Evolutionary conservation across 2,113 vertebrate species (phyloP).

Genomic region (Peromyscus leucopus): DNA sequence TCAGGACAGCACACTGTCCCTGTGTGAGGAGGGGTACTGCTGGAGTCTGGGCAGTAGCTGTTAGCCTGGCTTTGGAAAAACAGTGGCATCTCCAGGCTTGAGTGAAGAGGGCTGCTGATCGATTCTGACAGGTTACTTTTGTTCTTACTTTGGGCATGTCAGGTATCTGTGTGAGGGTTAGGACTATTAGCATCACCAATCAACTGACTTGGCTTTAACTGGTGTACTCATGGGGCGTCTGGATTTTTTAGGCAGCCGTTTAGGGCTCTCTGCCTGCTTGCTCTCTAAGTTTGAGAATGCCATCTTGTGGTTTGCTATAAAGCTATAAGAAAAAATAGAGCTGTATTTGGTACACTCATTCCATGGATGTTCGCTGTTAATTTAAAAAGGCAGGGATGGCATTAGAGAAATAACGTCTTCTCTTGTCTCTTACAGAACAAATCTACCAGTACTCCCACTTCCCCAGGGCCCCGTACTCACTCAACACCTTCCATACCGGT

Average conservation of each 20-base stretch:
- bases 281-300: background rate
- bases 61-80: background rate
- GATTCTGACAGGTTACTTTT: background rate
- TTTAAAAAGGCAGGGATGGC: background rate
- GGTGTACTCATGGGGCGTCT: background rate
- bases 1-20: background rate
- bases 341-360: background rate
- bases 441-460: conserved; percentile 90
- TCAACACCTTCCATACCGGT: conserved; percentile 93
- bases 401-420: background rate
- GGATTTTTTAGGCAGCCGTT: background rate
- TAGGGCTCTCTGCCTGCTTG: background rate
- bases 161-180: background rate
- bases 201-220: background rate
- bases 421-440: conserved; percentile 80
- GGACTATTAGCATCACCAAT: background rate
- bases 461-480: conserved; percentile 90
- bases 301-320: background rate
- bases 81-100: background rate
- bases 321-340: background rate
- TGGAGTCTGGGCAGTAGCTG: background rate
- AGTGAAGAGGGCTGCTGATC: background rate
- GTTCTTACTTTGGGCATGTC: background rate
- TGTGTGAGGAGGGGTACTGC: background rate
- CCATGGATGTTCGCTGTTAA: background rate